Conservation (phyloP, 2,888 invertebrate genomes). For the Caenorhabditis sp. region DNA sequence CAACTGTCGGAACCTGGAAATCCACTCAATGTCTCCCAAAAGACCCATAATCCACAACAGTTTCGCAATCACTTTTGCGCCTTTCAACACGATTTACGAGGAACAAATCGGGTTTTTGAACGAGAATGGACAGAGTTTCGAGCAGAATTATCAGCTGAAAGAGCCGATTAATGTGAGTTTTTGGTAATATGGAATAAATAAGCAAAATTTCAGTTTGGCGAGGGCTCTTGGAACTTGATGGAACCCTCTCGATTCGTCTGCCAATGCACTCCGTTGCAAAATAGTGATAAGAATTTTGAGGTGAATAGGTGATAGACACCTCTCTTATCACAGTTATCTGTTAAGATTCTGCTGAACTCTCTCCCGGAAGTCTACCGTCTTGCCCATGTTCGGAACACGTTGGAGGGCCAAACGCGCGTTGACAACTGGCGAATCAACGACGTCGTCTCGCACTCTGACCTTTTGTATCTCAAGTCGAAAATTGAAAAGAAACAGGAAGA, state of each 20-base stretch:
- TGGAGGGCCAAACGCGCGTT: conserved; percentile 26
- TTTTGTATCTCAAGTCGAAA: conserved; percentile 55
- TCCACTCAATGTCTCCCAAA: conserved; percentile 34
- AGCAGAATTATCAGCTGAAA: conserved; percentile 31
- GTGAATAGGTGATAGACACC: conserved; percentile 35
- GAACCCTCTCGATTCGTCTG: conserved; percentile 48
- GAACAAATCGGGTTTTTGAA: conserved; percentile 42
- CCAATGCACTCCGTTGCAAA: conserved; percentile 42
- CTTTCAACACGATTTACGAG: conserved; percentile 55
- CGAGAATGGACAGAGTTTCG: conserved; percentile 33
- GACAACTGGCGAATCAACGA: conserved; percentile 23
- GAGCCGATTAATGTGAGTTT: conserved; percentile 52
- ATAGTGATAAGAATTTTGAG: conserved; percentile 36
- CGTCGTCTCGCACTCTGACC: conserved; percentile 51
- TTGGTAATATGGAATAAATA: too few relatives aligned
- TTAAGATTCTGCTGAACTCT: conserved; percentile 33
- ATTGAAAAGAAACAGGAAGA: conserved; percentile 39
- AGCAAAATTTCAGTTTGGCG: conserved; percentile 48
- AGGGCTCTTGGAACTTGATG: conserved; percentile 53
- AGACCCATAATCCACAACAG: conserved; percentile 38
- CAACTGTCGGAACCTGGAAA: conserved; percentile 37
- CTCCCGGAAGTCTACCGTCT: conserved; percentile 49
- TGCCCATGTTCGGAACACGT: conserved; percentile 37
- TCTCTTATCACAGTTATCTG: background rate
- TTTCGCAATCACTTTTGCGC: conserved; percentile 30